Evolutionary conservation across 2,888 invertebrate genomes (phyloP).

Genomic region (Leptogaster cylindrica): DNA sequence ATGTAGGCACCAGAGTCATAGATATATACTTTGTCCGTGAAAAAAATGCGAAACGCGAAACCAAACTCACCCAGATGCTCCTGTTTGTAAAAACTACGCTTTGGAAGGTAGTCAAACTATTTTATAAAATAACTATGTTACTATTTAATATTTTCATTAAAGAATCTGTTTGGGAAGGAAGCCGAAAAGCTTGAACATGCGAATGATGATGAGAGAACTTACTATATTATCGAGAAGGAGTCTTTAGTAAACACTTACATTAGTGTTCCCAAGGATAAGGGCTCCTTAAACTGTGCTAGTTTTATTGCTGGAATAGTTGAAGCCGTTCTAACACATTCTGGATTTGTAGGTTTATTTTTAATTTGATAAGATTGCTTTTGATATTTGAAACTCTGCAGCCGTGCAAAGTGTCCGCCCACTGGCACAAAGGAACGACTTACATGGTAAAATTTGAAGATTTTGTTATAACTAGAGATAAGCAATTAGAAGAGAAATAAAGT

Average conservation of each 20-base stretch:
- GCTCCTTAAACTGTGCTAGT: slow-evolving; percentile 96
- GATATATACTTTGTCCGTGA: slow-evolving; percentile 95
- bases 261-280: slow-evolving; percentile 97
- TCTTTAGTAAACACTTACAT: slow-evolving; percentile 96
- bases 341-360: slow-evolving; percentile 79
- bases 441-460: slow-evolving; percentile 98
- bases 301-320: slow-evolving; percentile 98
- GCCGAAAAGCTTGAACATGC: slow-evolving; percentile 98
- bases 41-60: slow-evolving; percentile 91
- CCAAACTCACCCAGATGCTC: slow-evolving; percentile 91
- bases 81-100: slow-evolving; percentile 94
- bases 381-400: too few relatives aligned
- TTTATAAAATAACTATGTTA: background rate
- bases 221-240: slow-evolving; percentile 98
- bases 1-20: slow-evolving; percentile 91
- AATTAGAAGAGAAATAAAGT: slow-evolving; percentile 82
- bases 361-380: slow-evolving; percentile 47
- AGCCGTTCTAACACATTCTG: slow-evolving; percentile 90
- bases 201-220: slow-evolving; percentile 97
- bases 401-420: slow-evolving; percentile 97
- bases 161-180: slow-evolving; percentile 95
- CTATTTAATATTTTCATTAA: slow-evolving; percentile 53
- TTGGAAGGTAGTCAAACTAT: slow-evolving; percentile 82
- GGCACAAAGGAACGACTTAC: slow-evolving; percentile 99
- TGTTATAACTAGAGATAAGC: slow-evolving; percentile 88